A percentile compares a stretch with the other conserved stretches of the same genome.
These are phyloP conservation scores for Tiliacea aurago DNA, from an alignment of 2,888 invertebrate species.

Conservation along the genomic window DNA sequence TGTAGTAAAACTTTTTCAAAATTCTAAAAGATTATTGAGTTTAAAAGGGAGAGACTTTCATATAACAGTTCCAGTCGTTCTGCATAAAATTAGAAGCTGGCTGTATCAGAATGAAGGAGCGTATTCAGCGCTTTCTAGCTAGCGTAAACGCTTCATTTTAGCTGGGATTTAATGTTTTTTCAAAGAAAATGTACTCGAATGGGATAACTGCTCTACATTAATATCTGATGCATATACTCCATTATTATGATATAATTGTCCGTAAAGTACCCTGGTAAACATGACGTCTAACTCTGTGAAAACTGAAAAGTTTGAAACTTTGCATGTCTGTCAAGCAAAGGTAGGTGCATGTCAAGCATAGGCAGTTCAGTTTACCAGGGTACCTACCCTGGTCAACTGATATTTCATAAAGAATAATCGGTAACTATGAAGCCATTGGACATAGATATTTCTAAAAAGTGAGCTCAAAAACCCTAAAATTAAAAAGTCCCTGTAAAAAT, in stretches of 20 bases:
- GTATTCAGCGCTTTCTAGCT: conserved; percentile 38
- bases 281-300: neutral
- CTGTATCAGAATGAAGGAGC: conserved; percentile 39
- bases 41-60: conserved; percentile 20
- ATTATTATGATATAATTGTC: neutral
- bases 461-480: neutral
- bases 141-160: conserved; percentile 11
- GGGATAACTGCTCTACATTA: neutral
- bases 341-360: too few relatives aligned
- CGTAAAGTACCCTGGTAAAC: neutral
- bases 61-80: conserved; percentile 15
- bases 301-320: neutral
- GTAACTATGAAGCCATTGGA: neutral
- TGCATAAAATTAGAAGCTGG: conserved; percentile 37
- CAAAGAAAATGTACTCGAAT: conserved; percentile 12
- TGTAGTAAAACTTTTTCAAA: neutral
- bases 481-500: neutral
- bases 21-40: conserved; percentile 2
- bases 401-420: neutral
- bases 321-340: neutral
- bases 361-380: too few relatives aligned
- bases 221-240: neutral
- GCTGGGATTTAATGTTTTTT: conserved; percentile 23
- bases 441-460: neutral
- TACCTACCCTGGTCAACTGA: neutral